A percentile compares a stretch with the other conserved stretches of the same genome.
Evolutionary conservation across 2,888 invertebrate species (phyloP).

Genomic region (Hydroisotoma schaefferi): DNA sequence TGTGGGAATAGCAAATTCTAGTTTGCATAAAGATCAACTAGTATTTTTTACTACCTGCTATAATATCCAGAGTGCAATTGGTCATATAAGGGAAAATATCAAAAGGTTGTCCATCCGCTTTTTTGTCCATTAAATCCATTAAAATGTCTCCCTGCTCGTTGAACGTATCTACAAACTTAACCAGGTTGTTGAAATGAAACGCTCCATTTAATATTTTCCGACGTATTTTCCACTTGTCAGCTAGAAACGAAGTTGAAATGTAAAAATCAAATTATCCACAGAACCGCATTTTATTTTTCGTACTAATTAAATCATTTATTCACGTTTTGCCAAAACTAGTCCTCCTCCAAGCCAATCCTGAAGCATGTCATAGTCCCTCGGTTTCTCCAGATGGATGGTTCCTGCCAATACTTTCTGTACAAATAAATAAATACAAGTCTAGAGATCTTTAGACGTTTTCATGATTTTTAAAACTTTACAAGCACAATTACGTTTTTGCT

Average conservation of each 20-base stretch:
- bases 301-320: no score
- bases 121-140: no score
- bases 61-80: conserved; percentile 62
- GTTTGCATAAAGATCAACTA: no score
- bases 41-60: conserved; percentile 58
- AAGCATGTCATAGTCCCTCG: not conserved
- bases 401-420: not conserved
- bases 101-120: no score
- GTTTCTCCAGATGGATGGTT: not conserved
- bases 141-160: conserved; percentile 62
- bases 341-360: not conserved
- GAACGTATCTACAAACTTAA: conserved; percentile 68
- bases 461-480: no score
- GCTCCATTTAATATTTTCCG: conserved; percentile 72
- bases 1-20: no score
- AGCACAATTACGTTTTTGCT: no score
- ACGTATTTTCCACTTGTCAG: conserved; percentile 68
- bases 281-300: no score
- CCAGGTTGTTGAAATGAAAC: conserved; percentile 73
- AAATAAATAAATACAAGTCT: not conserved
- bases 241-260: no score
- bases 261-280: no score
- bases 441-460: no score
- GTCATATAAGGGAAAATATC: conserved; percentile 64
- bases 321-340: not conserved